Evolutionary conservation across 2,888 invertebrate genomes (phyloP), one percentile per base, ranked within the genome.

Genomic region (Drosophila helvetica): DNA sequence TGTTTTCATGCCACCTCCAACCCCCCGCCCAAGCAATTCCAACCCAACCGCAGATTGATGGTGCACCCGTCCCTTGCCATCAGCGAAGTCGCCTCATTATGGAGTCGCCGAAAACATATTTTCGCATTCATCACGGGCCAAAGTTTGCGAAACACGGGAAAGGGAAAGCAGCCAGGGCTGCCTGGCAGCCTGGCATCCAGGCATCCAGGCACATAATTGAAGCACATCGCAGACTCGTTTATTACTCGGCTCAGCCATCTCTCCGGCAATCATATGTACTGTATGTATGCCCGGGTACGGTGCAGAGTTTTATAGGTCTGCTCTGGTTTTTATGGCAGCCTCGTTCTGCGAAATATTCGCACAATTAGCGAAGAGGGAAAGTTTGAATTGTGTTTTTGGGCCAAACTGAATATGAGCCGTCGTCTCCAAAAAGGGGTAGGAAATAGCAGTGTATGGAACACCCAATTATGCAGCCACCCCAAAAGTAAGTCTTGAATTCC

Each of bases 191-290:
- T 48, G 18, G 18, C 53, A 17, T 18, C 56, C 55, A 56, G 52
- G 60, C 67, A 55, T 80, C 69, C 77, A 72, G 76, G 68, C 77
- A 64, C 64, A 79, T 83, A 83, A 83, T 83, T 83, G 86, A 86
- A 71, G 83, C 83, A 86, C 83, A 84, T 80, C 78, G 79, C 84
- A 87, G 85, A 82, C 85, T 82, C 84, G 82, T 87, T 85, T 87
- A 85, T 87, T 85, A 83, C 66, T 69, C 70, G 69, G 38, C 15
- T 38, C 38, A 38, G 62, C 57, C 65, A 59, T 64, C 51, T 59
- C 59, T 53, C 43, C 63, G 2, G 66, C 55, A 80, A 77, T 76
- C 80, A 81, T 75, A 78, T 79, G 75, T 42, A 75, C 68, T 69
- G 22, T 61, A 67, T 50, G 67, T 52, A 42, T 22, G 51, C 47